A percentile compares a stretch with the other conserved stretches of the same genome.
Evolutionary conservation across 2,797 vertebrate genomes (phyloP).

Genomic region (Spatula versicolor): DNA sequence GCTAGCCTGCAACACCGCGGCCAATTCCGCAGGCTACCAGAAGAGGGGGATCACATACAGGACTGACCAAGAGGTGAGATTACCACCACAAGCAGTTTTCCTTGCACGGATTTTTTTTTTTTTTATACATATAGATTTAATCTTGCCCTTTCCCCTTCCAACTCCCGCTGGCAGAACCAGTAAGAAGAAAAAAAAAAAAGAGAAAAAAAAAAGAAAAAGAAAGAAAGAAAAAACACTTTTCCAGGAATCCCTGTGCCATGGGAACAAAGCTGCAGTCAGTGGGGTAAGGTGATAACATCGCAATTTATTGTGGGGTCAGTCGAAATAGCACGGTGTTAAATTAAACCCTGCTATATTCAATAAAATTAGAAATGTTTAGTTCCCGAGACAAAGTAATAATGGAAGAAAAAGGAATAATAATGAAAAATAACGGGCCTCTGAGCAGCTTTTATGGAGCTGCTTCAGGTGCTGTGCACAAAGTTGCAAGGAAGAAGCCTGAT

Average conservation of each 20-base stretch:
- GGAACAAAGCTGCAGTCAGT: neutral
- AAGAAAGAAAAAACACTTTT: neutral
- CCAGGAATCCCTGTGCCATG: neutral
- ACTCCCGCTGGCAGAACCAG: neutral
- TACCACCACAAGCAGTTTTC: neutral
- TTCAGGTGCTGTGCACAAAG: neutral
- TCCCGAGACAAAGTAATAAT: neutral
- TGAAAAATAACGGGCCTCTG: neutral
- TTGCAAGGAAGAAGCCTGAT: neutral
- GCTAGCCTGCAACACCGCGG: accelerated
- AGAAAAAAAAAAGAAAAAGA: accelerated
- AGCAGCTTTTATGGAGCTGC: neutral
- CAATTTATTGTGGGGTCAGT: neutral
- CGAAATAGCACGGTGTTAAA: neutral
- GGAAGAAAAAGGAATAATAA: neutral
- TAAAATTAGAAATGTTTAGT: neutral
- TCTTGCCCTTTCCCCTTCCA: neutral
- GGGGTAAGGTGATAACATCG: neutral
- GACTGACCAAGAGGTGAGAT: slow-evolving; percentile 1
- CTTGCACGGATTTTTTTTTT: neutral
- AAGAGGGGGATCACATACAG: slow-evolving; percentile 64
- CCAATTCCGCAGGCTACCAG: slow-evolving; percentile 35
- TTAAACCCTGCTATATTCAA: neutral
- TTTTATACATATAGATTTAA: neutral
- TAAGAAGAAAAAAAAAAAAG: neutral